Percentiles rank a stretch among this genome's conserved stretches.
These are phyloP conservation scores for Silvanus unidentatus DNA, from an alignment of 2,888 invertebrate genomes.

Conservation along the genomic window DNA sequence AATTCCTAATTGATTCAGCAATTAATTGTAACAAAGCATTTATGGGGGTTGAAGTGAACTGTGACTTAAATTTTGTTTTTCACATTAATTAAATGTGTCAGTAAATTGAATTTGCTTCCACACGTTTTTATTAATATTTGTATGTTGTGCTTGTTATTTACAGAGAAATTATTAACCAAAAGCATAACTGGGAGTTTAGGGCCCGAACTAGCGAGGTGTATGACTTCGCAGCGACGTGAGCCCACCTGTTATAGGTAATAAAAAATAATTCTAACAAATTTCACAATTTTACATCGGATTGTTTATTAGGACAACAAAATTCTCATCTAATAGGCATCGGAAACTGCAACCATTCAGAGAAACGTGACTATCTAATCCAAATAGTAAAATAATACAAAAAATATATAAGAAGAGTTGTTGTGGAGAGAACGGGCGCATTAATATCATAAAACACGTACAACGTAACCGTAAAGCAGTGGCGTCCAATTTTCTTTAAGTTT, in stretches of 20 bases:
- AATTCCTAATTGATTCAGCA: too few relatives aligned
- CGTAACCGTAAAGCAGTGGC: too few relatives aligned
- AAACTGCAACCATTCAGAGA: conserved; percentile 94
- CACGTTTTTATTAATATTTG: too few relatives aligned
- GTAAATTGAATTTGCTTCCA: too few relatives aligned
- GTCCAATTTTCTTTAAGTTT: too few relatives aligned
- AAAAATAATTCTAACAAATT: not conserved
- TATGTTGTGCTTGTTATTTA: conserved; percentile 37
- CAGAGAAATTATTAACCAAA: conserved; percentile 94
- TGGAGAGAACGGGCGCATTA: too few relatives aligned
- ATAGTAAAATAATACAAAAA: not conserved
- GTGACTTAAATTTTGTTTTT: too few relatives aligned
- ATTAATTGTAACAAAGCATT: too few relatives aligned
- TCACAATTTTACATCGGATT: not conserved
- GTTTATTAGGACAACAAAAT: conserved; percentile 79
- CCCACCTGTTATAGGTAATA: conserved; percentile 73
- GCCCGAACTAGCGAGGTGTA: conserved; percentile 75
- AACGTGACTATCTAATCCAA: conserved; percentile 73
- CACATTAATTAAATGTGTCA: too few relatives aligned
- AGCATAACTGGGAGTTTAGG: conserved; percentile 71
- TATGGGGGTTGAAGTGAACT: too few relatives aligned
- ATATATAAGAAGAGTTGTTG: not conserved
- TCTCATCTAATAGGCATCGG: conserved; percentile 95
- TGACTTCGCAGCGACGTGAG: conserved; percentile 80
- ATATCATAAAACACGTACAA: too few relatives aligned